Evolutionary conservation across 1,140 invertebrate genomes (phyloP), one percentile per base, ranked within the genome.

Genomic region (Diabrotica undecimpunctata): DNA sequence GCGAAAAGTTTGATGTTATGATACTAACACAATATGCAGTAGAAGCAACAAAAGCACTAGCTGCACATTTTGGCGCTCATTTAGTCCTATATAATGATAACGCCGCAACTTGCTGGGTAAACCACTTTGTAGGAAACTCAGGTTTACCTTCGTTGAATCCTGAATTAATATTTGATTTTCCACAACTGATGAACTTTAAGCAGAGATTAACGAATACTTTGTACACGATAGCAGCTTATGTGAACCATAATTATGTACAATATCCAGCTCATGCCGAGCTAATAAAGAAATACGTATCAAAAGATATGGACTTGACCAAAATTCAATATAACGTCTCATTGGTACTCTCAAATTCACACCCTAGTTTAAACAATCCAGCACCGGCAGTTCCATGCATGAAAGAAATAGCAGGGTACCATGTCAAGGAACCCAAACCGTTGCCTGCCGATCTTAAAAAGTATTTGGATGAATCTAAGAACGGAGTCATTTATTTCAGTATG

Each of bases 401-500:
- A 57, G 13, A 55, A 9, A 68, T 71, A 38, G 67, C 64, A 51
- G 53, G 53, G n/a, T 75, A 72, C 62, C 76, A 78, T 58, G 62
- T 77, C 8, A 65, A 74, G 35, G 60, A 67, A 54, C 60, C 69
- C 25, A 64, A 73, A 58, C 55, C 65, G 52, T 62, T 78, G 35
- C 72, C 73, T 5, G 25, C 64, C 80, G 84, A 88, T 71, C 80
- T 87, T 51, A 80, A 87, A 71, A 74, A 78, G 35, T 84, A 87
- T 68, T 69, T 90, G 11, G 83, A 86, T 64, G 78, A 81, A 35
- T 81, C 86, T 0, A 69, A 77, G n/a, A 72, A 87, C 41, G 88
- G 88, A 3, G 84, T 88, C 2, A 84, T 91, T 39, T 88, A 87
- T 68, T 90, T 90, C 77, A 87, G 85, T 46, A 81, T 90, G 66